Conservation (phyloP, 2,888 invertebrate genomes). For the Gerris lacustris region DNA sequence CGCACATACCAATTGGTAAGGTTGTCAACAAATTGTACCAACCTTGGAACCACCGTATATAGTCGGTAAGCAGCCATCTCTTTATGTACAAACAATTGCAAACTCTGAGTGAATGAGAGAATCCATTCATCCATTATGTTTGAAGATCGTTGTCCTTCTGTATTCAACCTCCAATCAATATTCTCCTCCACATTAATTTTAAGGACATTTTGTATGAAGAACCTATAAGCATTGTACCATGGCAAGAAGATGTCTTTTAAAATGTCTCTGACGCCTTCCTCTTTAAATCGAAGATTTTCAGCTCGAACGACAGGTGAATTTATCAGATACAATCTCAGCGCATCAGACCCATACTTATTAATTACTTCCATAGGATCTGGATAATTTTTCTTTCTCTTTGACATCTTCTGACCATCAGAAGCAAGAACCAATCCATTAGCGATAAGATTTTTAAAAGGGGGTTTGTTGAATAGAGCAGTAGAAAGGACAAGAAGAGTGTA, state of each 20-base stretch:
- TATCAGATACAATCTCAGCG: conserved; percentile 85
- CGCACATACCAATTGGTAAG: conserved; percentile 98
- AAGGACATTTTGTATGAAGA: conserved; percentile 86
- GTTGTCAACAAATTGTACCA: conserved; percentile 93
- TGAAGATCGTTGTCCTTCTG: conserved; percentile 28
- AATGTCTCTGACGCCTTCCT: conserved; percentile 91
- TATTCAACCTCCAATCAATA: neutral
- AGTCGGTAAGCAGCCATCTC: conserved; percentile 92
- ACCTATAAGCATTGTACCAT: conserved; percentile 89
- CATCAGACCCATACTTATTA: conserved; percentile 91
- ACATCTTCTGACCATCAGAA: conserved; percentile 98
- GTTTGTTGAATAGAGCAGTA: conserved; percentile 86
- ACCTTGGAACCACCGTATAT: conserved; percentile 85
- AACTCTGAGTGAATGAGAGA: conserved; percentile 85
- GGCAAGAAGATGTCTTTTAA: conserved; percentile 96
- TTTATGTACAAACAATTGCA: conserved; percentile 71
- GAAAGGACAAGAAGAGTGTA: conserved; percentile 95
- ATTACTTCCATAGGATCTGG: conserved; percentile 89
- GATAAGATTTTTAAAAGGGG: conserved; percentile 95
- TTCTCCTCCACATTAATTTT: conserved; percentile 43
- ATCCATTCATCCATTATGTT: conserved; percentile 98
- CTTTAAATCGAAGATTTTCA: conserved; percentile 90
- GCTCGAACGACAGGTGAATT: conserved; percentile 97
- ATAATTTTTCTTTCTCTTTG: conserved; percentile 96
- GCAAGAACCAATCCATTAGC: conserved; percentile 92